Percentiles rank a stretch among this genome's conserved stretches.
Conservation (phyloP, 1,140 invertebrate genomes). For the Eubasilissa regina region DNA sequence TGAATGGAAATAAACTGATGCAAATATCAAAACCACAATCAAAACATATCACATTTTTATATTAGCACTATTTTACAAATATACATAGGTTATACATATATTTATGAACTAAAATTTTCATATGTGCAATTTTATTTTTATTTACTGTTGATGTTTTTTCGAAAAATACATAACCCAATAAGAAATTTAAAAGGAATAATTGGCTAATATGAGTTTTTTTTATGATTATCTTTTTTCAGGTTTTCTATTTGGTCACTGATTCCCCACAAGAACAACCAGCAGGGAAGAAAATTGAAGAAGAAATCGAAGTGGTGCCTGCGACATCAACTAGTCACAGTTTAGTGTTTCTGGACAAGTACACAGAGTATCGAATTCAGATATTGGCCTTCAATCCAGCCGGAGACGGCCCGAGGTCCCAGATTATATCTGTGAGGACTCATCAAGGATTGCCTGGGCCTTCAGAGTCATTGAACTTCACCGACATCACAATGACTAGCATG, state of each 20-base stretch:
- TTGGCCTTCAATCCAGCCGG: constrained; percentile 98
- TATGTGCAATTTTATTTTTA: no score
- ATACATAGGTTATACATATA: no score
- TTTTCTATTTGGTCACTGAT: constrained; percentile 86
- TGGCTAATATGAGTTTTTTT: no score
- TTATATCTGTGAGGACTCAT: constrained; percentile 84
- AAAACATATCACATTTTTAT: no score
- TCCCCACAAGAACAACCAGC: constrained; percentile 82
- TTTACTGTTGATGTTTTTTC: no score
- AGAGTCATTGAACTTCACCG: constrained; percentile 85
- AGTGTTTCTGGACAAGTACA: constrained; percentile 94
- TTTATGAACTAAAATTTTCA: no score
- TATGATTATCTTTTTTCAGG: constrained; percentile 68
- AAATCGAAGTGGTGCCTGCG: constrained; percentile 93
- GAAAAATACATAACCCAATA: no score
- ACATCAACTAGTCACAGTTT: constrained; percentile 86
- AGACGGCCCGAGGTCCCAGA: constrained; percentile 90
- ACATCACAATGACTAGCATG: constrained; percentile 96
- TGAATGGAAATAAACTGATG: no score
- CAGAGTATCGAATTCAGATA: constrained; percentile 93
- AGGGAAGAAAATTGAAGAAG: constrained; percentile 83
- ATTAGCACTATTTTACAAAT: no score
- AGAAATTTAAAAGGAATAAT: no score
- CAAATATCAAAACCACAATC: no score
- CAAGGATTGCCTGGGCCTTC: constrained; percentile 90